Evolutionary conservation across 2,113 vertebrate genomes (phyloP).

Genomic region (Notechis scutatus): DNA sequence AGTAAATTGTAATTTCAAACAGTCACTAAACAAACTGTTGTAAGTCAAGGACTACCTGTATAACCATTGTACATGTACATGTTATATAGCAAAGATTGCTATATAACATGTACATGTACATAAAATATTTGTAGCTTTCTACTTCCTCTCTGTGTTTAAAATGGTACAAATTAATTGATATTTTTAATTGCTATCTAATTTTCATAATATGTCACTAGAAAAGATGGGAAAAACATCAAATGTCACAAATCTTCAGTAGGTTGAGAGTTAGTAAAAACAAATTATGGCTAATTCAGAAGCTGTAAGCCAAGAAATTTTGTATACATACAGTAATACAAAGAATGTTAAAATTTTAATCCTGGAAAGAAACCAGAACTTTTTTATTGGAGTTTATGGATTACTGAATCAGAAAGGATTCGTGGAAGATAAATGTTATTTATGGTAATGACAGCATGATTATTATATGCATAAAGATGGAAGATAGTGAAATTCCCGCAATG

Average conservation of each 20-base stretch:
- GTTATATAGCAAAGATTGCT: too few species aligned
- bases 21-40: not conserved
- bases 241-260: not conserved
- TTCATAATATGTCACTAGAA: too few species aligned
- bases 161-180: not conserved
- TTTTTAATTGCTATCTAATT: not conserved
- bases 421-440: not conserved
- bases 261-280: not conserved
- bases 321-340: not conserved
- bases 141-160: not conserved
- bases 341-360: not conserved
- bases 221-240: not conserved
- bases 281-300: too few species aligned
- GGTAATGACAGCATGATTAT: not conserved
- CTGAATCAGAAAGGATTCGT: not conserved
- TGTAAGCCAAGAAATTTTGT: too few species aligned
- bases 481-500: not conserved
- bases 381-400: not conserved
- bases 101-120: not conserved
- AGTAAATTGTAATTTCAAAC: too few species aligned
- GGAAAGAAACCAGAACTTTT: not conserved
- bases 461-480: not conserved
- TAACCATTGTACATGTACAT: not conserved
- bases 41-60: too few species aligned
- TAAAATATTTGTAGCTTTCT: not conserved